These are phyloP conservation scores for Salvator merianae DNA, from an alignment of 2,113 vertebrate species.

Conservation along the genomic window DNA sequence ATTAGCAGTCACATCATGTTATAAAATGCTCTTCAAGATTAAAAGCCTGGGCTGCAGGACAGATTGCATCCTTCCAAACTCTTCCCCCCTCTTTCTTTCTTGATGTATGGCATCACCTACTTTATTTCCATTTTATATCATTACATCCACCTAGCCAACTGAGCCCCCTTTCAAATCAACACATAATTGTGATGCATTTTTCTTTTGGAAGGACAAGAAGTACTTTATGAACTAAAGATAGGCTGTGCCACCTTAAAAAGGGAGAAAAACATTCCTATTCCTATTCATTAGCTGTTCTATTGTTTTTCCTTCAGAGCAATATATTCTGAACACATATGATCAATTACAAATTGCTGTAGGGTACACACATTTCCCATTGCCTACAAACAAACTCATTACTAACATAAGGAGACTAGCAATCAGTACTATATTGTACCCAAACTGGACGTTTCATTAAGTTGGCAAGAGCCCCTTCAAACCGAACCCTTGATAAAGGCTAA, in stretches of 20 bases:
- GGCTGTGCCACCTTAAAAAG: slow-evolving; percentile 10
- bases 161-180: slow-evolving; percentile 41
- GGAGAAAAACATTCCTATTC: not conserved
- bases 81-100: slow-evolving; percentile 43
- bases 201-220: slow-evolving; percentile 13
- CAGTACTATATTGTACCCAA: not conserved
- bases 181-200: slow-evolving; percentile 42
- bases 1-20: slow-evolving; percentile 39
- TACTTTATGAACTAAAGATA: slow-evolving; percentile 39
- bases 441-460: not conserved
- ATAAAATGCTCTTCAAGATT: slow-evolving; percentile 42
- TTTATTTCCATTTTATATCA: slow-evolving; percentile 61
- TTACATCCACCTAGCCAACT: slow-evolving; percentile 34
- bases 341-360: slow-evolving; percentile 10
- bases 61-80: slow-evolving; percentile 44
- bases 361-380: not conserved
- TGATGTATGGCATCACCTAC: slow-evolving; percentile 55
- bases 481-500: not conserved
- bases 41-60: slow-evolving; percentile 41
- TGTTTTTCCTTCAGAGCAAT: slow-evolving; percentile 33
- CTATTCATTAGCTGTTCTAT: slow-evolving; percentile 29
- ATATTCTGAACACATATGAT: not conserved
- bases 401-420: not conserved
- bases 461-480: not conserved
- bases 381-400: not conserved